Evolutionary conservation across 2,888 invertebrate genomes (phyloP).

Genomic region (Julus scandinavius): DNA sequence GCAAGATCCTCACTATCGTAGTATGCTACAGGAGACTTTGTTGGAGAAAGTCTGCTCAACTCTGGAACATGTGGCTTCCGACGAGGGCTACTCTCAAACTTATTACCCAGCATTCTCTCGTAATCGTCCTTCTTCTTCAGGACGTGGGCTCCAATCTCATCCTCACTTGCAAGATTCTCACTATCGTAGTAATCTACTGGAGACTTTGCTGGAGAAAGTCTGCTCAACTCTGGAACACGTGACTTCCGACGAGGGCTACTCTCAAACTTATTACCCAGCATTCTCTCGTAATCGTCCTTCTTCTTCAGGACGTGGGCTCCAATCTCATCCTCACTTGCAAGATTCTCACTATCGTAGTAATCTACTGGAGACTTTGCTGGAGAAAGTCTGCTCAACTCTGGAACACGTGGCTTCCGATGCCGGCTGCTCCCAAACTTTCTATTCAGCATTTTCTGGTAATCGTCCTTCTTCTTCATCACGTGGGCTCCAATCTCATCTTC

Average conservation of each 20-base stretch:
- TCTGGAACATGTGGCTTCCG: not conserved
- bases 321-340: no score
- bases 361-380: not conserved
- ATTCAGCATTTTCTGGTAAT: not conserved
- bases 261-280: no score
- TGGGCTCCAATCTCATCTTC: not conserved
- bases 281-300: no score
- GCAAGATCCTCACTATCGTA: not conserved
- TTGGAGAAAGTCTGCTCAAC: not conserved
- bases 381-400: no score
- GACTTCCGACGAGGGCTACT: not conserved
- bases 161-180: no score
- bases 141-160: no score
- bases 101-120: no score
- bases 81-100: no score
- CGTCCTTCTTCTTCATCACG: not conserved
- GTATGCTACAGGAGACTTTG: not conserved
- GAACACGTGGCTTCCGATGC: not conserved
- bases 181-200: not conserved
- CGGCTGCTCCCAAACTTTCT: not conserved
- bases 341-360: not conserved
- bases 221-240: not conserved
- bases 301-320: no score
- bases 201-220: not conserved
- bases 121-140: no score